phyloP scores from a whole-genome alignment of 2,113 vertebrate genomes.

The Spheniscus mendiculus region DNA sequence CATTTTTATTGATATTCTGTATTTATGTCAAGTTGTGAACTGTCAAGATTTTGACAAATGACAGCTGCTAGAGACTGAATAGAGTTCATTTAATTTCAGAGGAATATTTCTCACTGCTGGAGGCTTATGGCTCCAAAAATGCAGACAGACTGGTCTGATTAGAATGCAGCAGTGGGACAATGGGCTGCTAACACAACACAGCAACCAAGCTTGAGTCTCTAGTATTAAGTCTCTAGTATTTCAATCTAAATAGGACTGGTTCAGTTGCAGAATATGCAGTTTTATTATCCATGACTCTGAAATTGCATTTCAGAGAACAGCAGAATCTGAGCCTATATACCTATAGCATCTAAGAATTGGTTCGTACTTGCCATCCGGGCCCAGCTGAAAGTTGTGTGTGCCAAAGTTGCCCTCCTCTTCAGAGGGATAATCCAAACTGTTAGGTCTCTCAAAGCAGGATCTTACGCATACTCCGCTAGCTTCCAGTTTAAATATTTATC shows the following conservation, averaged over 20 bases:
- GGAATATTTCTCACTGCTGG: constrained; percentile 42
- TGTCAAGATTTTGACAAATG: constrained; percentile 30
- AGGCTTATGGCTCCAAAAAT: constrained; percentile 13
- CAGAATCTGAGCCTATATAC: not conserved
- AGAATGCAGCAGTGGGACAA: constrained; percentile 23
- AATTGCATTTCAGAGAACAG: not conserved
- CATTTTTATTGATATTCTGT: constrained; percentile 31
- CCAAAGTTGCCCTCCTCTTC: not conserved
- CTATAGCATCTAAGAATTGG: not conserved
- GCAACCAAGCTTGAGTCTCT: not conserved
- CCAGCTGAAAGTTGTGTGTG: not conserved
- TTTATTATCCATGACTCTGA: not conserved
- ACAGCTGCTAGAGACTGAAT: not conserved
- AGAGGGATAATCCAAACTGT: not conserved
- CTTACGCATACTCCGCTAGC: not conserved
- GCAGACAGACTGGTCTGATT: constrained; percentile 50
- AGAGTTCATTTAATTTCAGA: constrained; percentile 43
- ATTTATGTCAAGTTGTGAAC: constrained; percentile 33
- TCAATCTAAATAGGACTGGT: not conserved
- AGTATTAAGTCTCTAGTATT: not conserved
- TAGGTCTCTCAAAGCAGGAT: not conserved
- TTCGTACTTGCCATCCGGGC: not conserved
- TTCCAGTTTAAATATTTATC: constrained; percentile 21
- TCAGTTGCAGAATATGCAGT: not conserved
- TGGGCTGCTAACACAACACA: constrained; percentile 6